phyloP scores from a whole-genome alignment of 2,888 invertebrate genomes.

The Frankliniella fusca region DNA sequence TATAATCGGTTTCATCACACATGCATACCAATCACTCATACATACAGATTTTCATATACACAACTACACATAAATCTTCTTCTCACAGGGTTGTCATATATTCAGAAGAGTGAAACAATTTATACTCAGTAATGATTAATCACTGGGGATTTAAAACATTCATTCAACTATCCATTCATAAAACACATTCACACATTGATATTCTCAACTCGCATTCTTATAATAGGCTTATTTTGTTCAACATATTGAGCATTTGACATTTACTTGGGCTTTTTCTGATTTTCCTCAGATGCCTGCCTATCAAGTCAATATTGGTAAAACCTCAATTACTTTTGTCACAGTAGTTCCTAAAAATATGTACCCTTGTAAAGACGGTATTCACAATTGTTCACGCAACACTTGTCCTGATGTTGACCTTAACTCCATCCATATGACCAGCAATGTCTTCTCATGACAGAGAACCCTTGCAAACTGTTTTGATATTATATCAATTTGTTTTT shows the following conservation, averaged over 20 bases:
- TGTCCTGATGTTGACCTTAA: no score
- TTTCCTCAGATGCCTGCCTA: neutral
- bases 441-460: no score
- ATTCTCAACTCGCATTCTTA: neutral
- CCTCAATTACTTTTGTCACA: neutral
- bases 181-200: neutral
- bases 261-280: neutral
- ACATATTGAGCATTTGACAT: constrained; percentile 24
- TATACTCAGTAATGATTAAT: no score
- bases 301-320: constrained; percentile 21
- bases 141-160: no score
- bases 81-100: no score
- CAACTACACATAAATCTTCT: neutral
- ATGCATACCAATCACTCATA: neutral
- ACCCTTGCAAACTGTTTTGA: no score
- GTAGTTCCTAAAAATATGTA: neutral
- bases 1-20: neutral
- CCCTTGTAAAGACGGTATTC: neutral
- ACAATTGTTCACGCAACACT: neutral
- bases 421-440: no score
- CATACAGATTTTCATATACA: neutral
- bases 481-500: no score
- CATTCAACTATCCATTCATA: no score
- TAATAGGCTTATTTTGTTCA: constrained; percentile 13
- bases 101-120: no score